Evolutionary conservation across 2,888 invertebrate species (phyloP).

Genomic region (Noctua janthina): DNA sequence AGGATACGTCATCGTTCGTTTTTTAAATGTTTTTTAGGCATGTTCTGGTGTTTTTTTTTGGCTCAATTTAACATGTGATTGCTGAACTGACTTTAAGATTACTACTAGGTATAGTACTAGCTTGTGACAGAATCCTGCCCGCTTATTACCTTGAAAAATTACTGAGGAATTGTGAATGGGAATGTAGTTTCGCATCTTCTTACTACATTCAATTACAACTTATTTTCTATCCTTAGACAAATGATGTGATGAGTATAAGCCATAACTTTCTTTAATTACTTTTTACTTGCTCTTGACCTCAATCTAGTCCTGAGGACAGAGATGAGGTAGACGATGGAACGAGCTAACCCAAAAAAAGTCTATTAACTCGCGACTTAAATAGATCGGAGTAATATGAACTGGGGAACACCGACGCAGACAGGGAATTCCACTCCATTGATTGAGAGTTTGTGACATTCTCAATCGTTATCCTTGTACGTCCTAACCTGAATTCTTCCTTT

Average conservation of each 20-base stretch:
- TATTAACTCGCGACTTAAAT: no score
- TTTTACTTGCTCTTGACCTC: no score
- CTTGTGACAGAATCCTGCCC: background rate
- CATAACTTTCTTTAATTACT: background rate
- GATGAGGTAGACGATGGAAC: no score
- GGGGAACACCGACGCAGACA: no score
- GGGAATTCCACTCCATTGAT: no score
- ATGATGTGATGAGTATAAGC: background rate
- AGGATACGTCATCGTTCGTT: slow-evolving; percentile 48
- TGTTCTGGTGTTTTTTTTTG: slow-evolving; percentile 38
- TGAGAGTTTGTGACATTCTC: background rate
- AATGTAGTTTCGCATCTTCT: background rate
- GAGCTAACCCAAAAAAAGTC: no score
- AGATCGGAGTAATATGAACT: no score
- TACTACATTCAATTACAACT: background rate
- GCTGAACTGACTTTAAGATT: slow-evolving; percentile 3
- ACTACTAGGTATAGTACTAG: background rate
- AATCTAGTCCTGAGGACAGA: no score
- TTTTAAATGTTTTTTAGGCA: slow-evolving; percentile 24
- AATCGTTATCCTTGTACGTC: background rate
- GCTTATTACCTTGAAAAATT: background rate
- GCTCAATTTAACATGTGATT: slow-evolving; percentile 18
- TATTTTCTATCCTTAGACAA: background rate
- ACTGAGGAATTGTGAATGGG: background rate
- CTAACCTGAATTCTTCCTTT: background rate